Base-by-base conservation (phyloP, 2,797 vertebrate genomes). In the Agapornis canus region DNA sequence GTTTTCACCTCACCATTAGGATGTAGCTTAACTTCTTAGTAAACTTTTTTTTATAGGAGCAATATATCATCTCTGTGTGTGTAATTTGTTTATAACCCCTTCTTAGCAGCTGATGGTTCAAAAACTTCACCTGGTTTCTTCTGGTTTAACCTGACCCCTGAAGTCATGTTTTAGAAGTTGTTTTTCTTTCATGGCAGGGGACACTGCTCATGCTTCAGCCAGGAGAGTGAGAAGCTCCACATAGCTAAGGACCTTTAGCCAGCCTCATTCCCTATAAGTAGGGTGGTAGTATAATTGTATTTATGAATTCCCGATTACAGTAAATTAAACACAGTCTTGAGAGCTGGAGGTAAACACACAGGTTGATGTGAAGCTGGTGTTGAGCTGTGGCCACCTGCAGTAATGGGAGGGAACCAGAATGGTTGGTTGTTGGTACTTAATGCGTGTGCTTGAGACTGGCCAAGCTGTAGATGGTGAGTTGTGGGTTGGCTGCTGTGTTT, bases 371-470 rank as follows among this genome's bases (percentile, higher is more conserved):
- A 77, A 54, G 56, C 32, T 90, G 73, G 18, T 57, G 56, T 25
- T 54, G 60, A 72, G 3, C 40, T 1, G 3, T 25, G 64, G 42
- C 82, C 83, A 39, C 48, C 27, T 19, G 22, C 2, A 2, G 35
- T 25, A n/a, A 21, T 29, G 45, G 57, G n/a, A 39, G 32, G 35
- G 48, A 87, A 6, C 20, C 42, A 39, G 26, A 68, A 3, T 40
- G 49, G 16, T 2, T 20, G 27, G 0, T 51, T 60, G 35, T 48
- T 21, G 4, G 40, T 31, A 5, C 13, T 42, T 2, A 0, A 57
- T 21, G 51, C 57, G 11, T 1, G 22, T 64, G 73, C 56, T 35
- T 27, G 49, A 29, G 23, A 39, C 25, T 21, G 11, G 40, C 20
- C 7, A 2, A 12, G 15, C 3, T 49, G 31, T 64, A 60, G 12